Base-by-base conservation (phyloP, 2,797 vertebrate genomes). In the Darevskia mixta region DNA sequence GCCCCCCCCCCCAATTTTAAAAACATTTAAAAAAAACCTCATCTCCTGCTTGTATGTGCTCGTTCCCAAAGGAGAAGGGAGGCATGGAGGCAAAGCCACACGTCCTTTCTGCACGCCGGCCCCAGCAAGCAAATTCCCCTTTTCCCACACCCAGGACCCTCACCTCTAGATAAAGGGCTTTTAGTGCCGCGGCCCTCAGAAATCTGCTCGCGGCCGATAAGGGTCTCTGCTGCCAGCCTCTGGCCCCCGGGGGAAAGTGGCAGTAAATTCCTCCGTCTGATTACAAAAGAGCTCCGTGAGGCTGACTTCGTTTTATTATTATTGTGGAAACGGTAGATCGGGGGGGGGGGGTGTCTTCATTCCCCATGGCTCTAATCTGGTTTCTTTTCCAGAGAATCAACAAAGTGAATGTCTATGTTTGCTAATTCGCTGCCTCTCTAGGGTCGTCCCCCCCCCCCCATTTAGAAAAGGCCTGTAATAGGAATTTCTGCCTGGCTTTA, bases 181-280 rank as follows among this genome's bases (percentile, higher is more conserved):
- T 17, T 78, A 90, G 85, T 29, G 0, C 79, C 86, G 91, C 82
- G 91, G 91, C 90, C 88, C 92, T 88, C 75, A 87, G 49, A 92
- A 96, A 95, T 94, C 94, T 96, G 94, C 94, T 93, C 0, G 2
- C 66, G 27, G 80, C 94, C 95, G 95, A 95, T 96, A 94, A 95
- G 93, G 81, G 94, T 86, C 91, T 90, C 67, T 82, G 88, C 94
- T 55, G 90, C 83, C 90, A 86, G 92, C 89, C 76, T 82, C n/a
- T 32, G 18, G 61, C 66, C n/a, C 85, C 20, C 83, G 6, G 41
- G 0, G 64, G 5, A 17, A 15, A 20, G 80, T 27, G 27, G 0
- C 20, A 0, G 89, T 17, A 43, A 91, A n/a, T 27, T 87, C 91
- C 80, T 81, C 13, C 0, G 75, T 77, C 93, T 8, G 49, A 90